Evolutionary conservation across 2,113 vertebrate species (phyloP).

Genomic region (Apaloderma vittatum): DNA sequence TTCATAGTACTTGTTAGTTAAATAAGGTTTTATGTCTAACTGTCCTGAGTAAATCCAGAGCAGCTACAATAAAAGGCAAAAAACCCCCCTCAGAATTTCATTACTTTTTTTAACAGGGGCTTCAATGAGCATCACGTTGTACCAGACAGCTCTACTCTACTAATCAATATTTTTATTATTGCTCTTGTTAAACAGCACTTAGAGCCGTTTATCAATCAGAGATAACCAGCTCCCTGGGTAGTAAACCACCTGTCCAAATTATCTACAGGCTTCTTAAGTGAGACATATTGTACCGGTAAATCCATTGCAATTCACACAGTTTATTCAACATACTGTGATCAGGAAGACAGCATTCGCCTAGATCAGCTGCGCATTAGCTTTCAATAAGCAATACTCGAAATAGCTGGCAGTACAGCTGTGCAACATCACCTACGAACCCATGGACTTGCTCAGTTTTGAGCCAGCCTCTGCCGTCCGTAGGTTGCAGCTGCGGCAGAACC

Average conservation of each 20-base stretch:
- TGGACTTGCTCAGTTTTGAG: rapidly evolving
- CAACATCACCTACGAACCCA: rapidly evolving
- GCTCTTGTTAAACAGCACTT: background rate
- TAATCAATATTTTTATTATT: constrained; percentile 8
- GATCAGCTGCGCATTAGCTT: rapidly evolving
- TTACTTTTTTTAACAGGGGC: background rate
- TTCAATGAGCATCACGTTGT: background rate
- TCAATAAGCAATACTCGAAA: background rate
- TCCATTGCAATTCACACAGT: rapidly evolving
- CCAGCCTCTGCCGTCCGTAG: background rate
- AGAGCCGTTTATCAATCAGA: background rate
- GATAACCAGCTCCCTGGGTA: background rate
- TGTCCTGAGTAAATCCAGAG: background rate
- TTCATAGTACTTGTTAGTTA: background rate
- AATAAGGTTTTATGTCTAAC: background rate
- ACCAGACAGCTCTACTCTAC: background rate
- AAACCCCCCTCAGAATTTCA: background rate
- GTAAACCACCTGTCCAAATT: background rate
- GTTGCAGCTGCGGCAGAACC: rapidly evolving
- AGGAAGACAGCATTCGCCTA: background rate
- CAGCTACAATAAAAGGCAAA: background rate
- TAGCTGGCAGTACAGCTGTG: background rate
- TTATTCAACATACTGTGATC: background rate
- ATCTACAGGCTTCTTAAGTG: background rate
- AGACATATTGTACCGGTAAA: background rate